Conservation (phyloP, 2,888 invertebrate genomes). For the Cybosia mesomella region DNA sequence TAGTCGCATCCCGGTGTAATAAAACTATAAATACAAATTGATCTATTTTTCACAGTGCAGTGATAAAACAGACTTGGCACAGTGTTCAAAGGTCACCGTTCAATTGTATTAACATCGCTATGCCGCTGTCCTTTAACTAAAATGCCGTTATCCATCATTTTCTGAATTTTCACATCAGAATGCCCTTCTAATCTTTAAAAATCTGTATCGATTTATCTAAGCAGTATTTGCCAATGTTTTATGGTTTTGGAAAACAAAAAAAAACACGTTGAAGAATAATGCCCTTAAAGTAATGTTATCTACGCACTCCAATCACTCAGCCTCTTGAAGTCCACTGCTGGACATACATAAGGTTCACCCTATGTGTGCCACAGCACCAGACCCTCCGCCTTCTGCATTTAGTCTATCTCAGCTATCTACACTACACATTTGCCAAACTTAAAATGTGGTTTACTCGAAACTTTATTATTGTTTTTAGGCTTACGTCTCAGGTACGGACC, state of each 20-base stretch:
- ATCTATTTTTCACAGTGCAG: constrained; percentile 12
- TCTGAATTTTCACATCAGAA: background rate
- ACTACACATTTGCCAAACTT: background rate
- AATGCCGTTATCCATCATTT: background rate
- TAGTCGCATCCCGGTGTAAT: constrained; percentile 10
- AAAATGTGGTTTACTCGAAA: background rate
- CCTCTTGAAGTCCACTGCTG: too few species aligned
- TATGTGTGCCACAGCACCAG: background rate
- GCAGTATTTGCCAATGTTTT: background rate
- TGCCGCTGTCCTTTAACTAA: background rate
- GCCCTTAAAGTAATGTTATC: too few species aligned
- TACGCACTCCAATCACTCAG: too few species aligned
- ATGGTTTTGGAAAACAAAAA: too few species aligned
- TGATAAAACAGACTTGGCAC: constrained; percentile 40
- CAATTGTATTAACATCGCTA: constrained; percentile 19
- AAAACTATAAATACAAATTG: constrained; percentile 17
- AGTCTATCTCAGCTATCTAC: background rate
- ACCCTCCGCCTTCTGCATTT: background rate
- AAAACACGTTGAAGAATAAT: too few species aligned
- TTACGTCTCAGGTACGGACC: too few species aligned
- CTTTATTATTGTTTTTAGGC: too few species aligned
- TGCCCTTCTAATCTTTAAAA: too few species aligned
- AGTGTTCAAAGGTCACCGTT: constrained; percentile 37
- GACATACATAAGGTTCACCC: background rate
- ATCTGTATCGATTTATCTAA: background rate